Conservation (phyloP, 2,888 invertebrate species). For the Torymus tubicola region DNA sequence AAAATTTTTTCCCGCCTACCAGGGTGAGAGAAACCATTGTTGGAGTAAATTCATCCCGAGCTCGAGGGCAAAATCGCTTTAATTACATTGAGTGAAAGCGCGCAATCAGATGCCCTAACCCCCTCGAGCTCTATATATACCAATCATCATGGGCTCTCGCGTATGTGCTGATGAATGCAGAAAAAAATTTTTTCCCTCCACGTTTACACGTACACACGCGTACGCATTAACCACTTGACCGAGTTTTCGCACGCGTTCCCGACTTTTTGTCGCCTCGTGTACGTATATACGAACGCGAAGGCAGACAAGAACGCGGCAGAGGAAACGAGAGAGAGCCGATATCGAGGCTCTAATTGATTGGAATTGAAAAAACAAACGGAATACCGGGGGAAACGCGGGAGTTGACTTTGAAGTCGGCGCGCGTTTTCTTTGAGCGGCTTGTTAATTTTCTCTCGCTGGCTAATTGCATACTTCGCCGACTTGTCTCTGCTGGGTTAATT, state of each 20-base stretch:
- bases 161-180: not conserved
- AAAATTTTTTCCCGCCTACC: no score
- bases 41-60: constrained; percentile 10
- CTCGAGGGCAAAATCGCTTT: not conserved
- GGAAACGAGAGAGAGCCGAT: not conserved
- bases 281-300: no score
- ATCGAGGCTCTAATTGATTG: constrained; percentile 44
- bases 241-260: constrained; percentile 14
- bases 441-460: constrained; percentile 12
- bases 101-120: no score
- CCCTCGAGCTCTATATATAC: not conserved
- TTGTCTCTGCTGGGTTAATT: not conserved
- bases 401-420: constrained; percentile 23
- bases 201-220: not conserved
- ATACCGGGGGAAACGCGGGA: not conserved
- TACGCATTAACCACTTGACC: constrained; percentile 38
- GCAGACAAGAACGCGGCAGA: not conserved
- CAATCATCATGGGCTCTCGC: constrained; percentile 2
- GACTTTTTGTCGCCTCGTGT: constrained; percentile 11
- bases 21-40: constrained; percentile 1
- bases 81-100: constrained; percentile 10
- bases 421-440: constrained; percentile 22
- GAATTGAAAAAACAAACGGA: constrained; percentile 34
- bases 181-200: not conserved
- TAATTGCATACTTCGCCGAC: constrained; percentile 25